Evolutionary conservation across 2,888 invertebrate genomes (phyloP), one percentile per base, ranked within the genome.

Genomic region (Eremobia ochroleuca): DNA sequence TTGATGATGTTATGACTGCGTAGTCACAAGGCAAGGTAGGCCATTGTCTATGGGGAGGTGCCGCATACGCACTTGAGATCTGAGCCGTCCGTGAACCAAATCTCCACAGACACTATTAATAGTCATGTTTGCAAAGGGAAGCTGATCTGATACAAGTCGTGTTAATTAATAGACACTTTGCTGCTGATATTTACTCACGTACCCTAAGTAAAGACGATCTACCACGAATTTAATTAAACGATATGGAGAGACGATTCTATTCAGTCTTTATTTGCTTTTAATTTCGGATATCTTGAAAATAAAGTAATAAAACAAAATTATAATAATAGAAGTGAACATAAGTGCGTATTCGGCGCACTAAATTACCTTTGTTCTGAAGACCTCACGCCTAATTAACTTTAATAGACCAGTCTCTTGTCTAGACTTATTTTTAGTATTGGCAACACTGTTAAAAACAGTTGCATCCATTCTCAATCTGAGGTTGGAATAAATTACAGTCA

Each of bases 371-470:
- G 64, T 40, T 73, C 52, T 65, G 46, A 62, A 69, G 34, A 79
- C 43, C 65, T 70, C 69, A 72, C 8, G 58, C 37, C 43, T 74
- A 66, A 78, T 83, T 86, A 83, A 74, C 28, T 79, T 74, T 72
- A 72, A 80, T 73, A 73, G 65, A 81, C 70, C 46, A 77, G 61
- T 62, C 43, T 64, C 70, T 70, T 28, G 66, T 73, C 72, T 66
- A 70, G 25, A 73, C 64, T 76, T 77, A 85, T 82, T 89, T 81
- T 85, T 80, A 82, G 76, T 70, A 76, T 79, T 81, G 79, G 88
- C 83, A 89, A 79, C 78, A 82, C 76, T 79, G n/a, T 40, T 79
- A 76, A 76, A 85, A 85, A 86, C 81, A 88, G 65, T 86, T 79
- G 68, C 79, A 84, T 70, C 34, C 61, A 87, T 81, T 87, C 76